These are phyloP conservation scores for Cinclus cinclus DNA, from an alignment of 2,113 vertebrate genomes.

Conservation along the genomic window DNA sequence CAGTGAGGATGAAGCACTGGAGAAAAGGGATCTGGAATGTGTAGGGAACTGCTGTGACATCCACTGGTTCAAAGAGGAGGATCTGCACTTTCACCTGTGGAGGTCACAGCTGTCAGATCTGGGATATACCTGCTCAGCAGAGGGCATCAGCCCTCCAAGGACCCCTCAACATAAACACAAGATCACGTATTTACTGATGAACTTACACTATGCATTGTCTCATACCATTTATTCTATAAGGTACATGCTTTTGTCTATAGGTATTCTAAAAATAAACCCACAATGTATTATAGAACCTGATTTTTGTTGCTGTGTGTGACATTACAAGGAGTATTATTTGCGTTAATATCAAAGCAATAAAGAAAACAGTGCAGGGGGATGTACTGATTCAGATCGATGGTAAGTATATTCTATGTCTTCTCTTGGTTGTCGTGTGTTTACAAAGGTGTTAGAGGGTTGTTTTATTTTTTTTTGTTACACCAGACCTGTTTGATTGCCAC, in stretches of 20 bases:
- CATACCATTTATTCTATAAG: neutral
- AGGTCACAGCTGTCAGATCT: neutral
- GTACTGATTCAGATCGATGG: neutral
- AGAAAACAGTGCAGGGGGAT: neutral
- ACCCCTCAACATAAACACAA: neutral
- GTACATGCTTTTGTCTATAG: neutral
- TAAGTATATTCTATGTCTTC: neutral
- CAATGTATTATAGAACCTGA: neutral
- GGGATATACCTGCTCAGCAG: neutral
- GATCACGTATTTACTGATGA: neutral
- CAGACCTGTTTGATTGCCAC: neutral
- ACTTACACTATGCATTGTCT: neutral
- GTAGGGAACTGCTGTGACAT: neutral
- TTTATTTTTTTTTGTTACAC: neutral
- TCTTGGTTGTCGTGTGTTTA: neutral
- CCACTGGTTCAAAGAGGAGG: neutral
- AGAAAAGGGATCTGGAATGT: neutral
- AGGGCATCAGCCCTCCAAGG: neutral
- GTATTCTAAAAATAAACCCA: neutral
- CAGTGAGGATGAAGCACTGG: neutral
- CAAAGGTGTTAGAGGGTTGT: neutral
- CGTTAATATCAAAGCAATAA: constrained; percentile 18
- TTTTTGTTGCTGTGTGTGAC: neutral
- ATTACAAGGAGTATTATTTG: constrained; percentile 24
- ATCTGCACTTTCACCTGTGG: fast-evolving